These are phyloP conservation scores for Athripsodes cinereus DNA, from an alignment of 2,888 invertebrate genomes.

Conservation along the genomic window DNA sequence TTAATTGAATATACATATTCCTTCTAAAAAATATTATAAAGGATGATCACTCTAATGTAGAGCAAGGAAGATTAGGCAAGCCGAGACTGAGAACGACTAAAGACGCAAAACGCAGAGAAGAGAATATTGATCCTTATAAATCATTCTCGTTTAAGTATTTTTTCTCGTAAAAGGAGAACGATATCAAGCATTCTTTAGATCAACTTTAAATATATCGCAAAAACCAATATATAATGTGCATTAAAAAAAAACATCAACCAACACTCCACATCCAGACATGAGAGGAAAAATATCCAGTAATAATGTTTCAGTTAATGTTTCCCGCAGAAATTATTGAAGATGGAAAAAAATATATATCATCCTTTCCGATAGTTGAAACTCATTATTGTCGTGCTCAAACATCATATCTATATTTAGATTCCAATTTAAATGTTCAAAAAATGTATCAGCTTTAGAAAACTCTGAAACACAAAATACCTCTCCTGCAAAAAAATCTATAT, in stretches of 20 bases:
- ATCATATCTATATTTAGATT: conserved; percentile 2
- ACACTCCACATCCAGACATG: not conserved
- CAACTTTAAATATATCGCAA: conserved; percentile 3
- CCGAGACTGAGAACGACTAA: no score
- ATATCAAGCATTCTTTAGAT: not conserved
- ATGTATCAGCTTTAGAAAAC: not conserved
- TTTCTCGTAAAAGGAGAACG: not conserved
- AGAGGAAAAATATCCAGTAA: not conserved
- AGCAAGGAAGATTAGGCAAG: no score
- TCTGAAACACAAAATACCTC: no score
- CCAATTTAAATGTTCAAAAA: no score
- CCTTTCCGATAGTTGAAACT: conserved; percentile 3
- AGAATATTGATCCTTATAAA: conserved; percentile 4
- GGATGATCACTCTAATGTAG: no score
- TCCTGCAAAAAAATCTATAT: conserved; percentile 1
- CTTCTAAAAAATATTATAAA: no score
- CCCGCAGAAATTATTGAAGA: conserved; percentile 1
- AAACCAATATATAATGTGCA: conserved; percentile 1
- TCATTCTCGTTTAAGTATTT: conserved; percentile 3
- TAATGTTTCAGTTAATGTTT: not conserved
- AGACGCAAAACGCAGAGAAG: not conserved
- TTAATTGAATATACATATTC: no score
- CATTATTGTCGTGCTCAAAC: conserved; percentile 4
- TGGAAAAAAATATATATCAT: not conserved
- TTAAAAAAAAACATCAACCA: not conserved